A percentile compares a stretch with the other conserved stretches of the same genome.
Evolutionary conservation across 2,797 vertebrate genomes (phyloP).

Genomic region (Delichon dasypus): DNA sequence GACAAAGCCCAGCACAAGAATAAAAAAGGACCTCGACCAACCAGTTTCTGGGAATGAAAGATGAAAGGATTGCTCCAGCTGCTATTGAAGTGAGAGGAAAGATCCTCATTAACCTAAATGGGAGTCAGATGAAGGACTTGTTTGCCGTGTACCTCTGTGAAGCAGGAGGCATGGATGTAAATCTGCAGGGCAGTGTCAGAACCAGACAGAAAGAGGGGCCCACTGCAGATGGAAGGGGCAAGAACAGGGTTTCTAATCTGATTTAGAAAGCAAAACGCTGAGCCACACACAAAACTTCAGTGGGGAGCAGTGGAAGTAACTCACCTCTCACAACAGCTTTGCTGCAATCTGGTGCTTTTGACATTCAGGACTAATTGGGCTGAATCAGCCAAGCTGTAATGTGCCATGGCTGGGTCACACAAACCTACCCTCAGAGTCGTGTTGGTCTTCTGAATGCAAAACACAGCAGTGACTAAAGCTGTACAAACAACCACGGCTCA

Average conservation of each 20-base stretch:
- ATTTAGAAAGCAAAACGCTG: not conserved
- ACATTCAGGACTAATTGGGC: not conserved
- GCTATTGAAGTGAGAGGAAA: not conserved
- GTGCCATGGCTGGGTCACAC: not conserved
- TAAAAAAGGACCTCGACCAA: not conserved
- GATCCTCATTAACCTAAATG: not conserved
- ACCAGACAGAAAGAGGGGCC: not conserved
- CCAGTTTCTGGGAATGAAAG: not conserved
- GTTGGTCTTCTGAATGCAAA: not conserved
- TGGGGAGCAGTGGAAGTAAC: not conserved
- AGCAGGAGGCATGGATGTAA: not conserved
- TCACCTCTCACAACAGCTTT: not conserved
- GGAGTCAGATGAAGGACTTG: not conserved
- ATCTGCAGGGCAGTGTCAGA: not conserved
- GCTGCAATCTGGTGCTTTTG: not conserved
- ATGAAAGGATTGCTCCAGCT: not conserved
- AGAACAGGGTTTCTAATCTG: not conserved
- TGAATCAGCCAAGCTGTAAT: not conserved
- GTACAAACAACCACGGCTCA: not conserved
- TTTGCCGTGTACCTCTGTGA: not conserved
- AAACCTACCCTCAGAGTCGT: accelerated
- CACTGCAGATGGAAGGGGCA: not conserved
- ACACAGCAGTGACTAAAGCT: not conserved
- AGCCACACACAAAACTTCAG: not conserved
- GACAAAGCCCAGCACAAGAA: not conserved